phyloP scores from a whole-genome alignment of 2,113 vertebrate genomes.

The Alosa alosa region DNA sequence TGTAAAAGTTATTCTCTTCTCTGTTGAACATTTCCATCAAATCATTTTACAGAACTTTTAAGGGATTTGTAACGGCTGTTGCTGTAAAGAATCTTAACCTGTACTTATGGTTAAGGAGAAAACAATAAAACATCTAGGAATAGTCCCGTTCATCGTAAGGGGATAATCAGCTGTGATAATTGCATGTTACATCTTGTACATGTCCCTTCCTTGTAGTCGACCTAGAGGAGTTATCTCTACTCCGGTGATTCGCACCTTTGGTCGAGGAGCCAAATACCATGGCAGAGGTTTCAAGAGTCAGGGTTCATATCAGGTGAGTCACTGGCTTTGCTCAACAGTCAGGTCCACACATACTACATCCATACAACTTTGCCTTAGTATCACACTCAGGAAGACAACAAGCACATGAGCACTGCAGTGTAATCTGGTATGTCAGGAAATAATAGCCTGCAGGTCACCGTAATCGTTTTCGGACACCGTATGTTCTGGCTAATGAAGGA shows the following conservation, averaged over 20 bases:
- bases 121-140: too few relatives aligned
- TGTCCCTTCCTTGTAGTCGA: slow-evolving; percentile 66
- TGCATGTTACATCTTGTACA: neutral
- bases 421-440: neutral
- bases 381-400: neutral
- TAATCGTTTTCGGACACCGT: too few relatives aligned
- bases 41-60: neutral
- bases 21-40: neutral
- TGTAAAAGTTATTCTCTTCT: neutral
- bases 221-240: slow-evolving; percentile 91
- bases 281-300: slow-evolving; percentile 85
- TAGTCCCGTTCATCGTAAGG: neutral
- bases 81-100: neutral
- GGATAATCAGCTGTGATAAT: neutral
- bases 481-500: too few relatives aligned
- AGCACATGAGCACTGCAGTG: neutral
- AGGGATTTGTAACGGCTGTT: neutral
- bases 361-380: neutral
- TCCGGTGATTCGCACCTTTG: slow-evolving; percentile 89
- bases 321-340: neutral
- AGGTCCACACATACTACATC: neutral
- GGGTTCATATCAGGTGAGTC: slow-evolving; percentile 79
- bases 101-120: neutral
- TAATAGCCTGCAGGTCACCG: neutral
- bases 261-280: slow-evolving; percentile 83